A percentile compares a stretch with the other conserved stretches of the same genome.
phyloP scores from a whole-genome alignment of 2,113 vertebrate genomes.

The Rousettus leschenaultii region DNA sequence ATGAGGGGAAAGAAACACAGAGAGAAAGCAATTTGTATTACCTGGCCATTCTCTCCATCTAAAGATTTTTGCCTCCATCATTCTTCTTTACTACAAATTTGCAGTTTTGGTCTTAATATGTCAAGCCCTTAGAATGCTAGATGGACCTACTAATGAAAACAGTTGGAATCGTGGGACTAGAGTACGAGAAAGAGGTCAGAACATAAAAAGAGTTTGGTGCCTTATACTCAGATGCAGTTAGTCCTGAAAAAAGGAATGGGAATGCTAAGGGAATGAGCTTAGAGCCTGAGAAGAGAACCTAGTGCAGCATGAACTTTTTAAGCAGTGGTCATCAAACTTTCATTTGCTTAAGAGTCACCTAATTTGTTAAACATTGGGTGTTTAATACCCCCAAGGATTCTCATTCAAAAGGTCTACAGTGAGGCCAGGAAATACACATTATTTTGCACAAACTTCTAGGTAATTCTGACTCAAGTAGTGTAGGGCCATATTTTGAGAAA shows the following conservation, averaged over 20 bases:
- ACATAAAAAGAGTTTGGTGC: background rate
- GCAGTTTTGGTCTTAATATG: background rate
- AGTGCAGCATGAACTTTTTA: background rate
- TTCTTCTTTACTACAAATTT: background rate
- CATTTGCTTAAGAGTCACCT: background rate
- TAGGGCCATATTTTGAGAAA: background rate
- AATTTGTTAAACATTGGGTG: background rate
- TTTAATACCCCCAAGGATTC: background rate
- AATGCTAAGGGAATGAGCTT: background rate
- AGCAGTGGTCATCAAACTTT: background rate
- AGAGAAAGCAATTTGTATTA: background rate
- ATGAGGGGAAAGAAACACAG: background rate
- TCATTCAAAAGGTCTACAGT: background rate
- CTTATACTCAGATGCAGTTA: background rate
- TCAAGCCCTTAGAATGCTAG: background rate
- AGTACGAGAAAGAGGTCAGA: background rate
- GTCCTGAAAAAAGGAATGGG: background rate
- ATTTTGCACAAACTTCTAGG: background rate
- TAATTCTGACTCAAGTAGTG: background rate
- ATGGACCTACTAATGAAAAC: background rate
- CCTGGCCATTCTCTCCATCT: background rate
- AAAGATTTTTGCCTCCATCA: background rate
- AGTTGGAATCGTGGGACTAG: background rate
- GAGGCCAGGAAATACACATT: background rate
- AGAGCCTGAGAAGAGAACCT: background rate